Evolutionary conservation across 2,888 invertebrate genomes (phyloP).

Genomic region (Cyclophora punctaria): DNA sequence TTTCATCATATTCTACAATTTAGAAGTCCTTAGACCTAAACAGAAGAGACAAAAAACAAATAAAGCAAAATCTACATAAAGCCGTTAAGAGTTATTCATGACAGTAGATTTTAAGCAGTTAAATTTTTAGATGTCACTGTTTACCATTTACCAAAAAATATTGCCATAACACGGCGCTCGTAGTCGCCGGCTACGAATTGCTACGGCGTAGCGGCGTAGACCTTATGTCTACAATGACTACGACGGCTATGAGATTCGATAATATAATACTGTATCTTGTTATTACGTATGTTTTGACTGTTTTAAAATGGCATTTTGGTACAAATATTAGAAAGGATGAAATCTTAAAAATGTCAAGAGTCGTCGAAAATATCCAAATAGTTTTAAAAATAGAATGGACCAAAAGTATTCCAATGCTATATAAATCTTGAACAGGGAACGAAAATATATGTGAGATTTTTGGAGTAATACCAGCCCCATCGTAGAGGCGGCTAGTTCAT

Average conservation of each 20-base stretch:
- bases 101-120: conserved; percentile 27
- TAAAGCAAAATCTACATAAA: too few species aligned
- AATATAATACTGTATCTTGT: neutral
- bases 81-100: conserved; percentile 34
- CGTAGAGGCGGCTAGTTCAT: neutral
- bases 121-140: conserved; percentile 25
- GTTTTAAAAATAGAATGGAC: too few species aligned
- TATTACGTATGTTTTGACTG: too few species aligned
- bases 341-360: too few species aligned
- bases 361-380: too few species aligned
- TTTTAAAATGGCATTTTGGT: too few species aligned
- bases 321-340: too few species aligned
- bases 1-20: too few species aligned
- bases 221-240: conserved; percentile 9
- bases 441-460: conserved; percentile 9
- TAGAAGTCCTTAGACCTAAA: too few species aligned
- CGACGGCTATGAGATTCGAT: conserved; percentile 7
- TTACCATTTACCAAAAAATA: conserved; percentile 21
- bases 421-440: conserved; percentile 1
- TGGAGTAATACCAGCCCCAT: conserved; percentile 6
- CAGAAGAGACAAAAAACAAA: too few species aligned
- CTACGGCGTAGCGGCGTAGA: conserved; percentile 16
- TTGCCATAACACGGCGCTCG: conserved; percentile 15
- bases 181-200: conserved; percentile 14
- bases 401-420: neutral